phyloP scores from a whole-genome alignment of 1,140 invertebrate genomes.

The Yoshiicerus persimilis region DNA sequence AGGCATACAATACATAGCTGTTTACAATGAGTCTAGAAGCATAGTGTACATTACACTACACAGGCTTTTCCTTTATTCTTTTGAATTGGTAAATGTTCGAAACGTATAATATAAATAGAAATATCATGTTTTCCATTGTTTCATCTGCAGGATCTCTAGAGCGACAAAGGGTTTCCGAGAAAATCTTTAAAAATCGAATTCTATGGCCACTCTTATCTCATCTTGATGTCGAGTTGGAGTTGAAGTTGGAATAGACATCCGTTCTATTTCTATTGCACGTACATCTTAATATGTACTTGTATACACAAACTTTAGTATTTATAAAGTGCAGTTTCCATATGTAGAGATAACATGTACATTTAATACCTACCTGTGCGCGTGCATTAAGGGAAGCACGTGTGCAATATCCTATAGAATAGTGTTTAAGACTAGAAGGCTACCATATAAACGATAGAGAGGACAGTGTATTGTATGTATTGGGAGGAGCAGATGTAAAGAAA shows the following conservation, averaged over 20 bases:
- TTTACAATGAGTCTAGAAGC: background rate
- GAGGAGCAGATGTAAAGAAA: background rate
- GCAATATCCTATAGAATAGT: no score
- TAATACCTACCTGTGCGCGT: background rate
- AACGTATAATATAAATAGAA: background rate
- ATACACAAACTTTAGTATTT: no score
- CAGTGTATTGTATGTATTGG: background rate
- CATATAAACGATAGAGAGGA: background rate
- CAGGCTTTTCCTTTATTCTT: background rate
- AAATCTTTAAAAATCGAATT: background rate
- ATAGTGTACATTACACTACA: background rate
- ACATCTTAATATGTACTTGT: no score
- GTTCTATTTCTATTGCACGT: no score
- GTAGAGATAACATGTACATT: background rate
- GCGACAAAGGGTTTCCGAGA: background rate
- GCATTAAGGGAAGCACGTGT: no score
- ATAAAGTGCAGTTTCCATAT: background rate
- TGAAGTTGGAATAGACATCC: no score
- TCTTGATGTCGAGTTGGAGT: constrained; percentile 36
- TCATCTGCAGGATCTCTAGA: background rate
- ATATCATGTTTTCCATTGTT: background rate
- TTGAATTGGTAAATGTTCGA: background rate
- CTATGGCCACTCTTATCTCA: background rate
- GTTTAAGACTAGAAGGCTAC: no score
- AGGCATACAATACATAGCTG: background rate